Percentiles rank a stretch among this genome's conserved stretches.
Conservation (phyloP, 2,113 vertebrate genomes). For the Rhizomys pruinosus region DNA sequence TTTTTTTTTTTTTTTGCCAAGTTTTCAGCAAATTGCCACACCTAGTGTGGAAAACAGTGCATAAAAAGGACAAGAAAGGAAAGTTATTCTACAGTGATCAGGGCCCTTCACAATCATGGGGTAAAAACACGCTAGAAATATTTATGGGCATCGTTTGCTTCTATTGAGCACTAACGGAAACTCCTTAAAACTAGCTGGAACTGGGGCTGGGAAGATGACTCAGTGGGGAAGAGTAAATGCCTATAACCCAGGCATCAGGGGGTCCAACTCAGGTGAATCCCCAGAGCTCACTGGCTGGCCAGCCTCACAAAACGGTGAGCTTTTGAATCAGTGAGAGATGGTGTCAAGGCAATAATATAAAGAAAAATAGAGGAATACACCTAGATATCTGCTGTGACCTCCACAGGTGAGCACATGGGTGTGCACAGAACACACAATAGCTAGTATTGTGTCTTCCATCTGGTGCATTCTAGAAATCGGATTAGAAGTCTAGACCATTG, state of each 20-base stretch:
- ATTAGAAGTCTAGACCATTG: background rate
- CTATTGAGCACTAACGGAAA: background rate
- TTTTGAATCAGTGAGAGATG: background rate
- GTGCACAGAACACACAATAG: background rate
- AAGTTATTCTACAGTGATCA: background rate
- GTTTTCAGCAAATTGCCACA: slow-evolving; percentile 9
- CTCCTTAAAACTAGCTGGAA: background rate
- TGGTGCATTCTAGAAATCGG: background rate
- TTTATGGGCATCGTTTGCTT: background rate
- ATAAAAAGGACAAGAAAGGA: background rate
- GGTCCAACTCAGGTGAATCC: background rate
- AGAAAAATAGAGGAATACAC: background rate
- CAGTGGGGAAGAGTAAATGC: background rate
- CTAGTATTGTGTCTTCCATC: background rate
- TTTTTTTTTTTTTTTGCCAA: background rate
- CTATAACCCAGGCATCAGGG: background rate
- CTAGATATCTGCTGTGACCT: background rate
- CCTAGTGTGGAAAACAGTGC: background rate
- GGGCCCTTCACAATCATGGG: background rate
- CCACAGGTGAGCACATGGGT: background rate
- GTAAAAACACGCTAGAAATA: background rate
- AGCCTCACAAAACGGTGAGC: background rate
- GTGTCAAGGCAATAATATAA: background rate
- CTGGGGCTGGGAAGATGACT: background rate
- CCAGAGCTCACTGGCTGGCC: background rate